phyloP scores from a whole-genome alignment of 2,888 invertebrate species.

The Troglohyphantes excavatus region DNA sequence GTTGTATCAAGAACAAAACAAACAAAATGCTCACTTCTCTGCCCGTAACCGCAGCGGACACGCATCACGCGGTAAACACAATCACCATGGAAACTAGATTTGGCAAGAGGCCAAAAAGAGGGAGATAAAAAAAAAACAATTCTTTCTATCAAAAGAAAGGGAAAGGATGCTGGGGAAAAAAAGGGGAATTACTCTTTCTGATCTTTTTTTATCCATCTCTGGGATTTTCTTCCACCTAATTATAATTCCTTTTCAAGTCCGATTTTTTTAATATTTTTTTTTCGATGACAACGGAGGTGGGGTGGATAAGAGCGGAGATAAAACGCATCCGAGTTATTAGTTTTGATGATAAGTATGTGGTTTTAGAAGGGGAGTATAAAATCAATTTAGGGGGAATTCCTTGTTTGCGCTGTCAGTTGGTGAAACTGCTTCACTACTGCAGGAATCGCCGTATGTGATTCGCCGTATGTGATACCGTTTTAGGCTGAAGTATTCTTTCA shows the following conservation, averaged over 20 bases:
- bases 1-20: slow-evolving; percentile 33
- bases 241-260: slow-evolving; percentile 44
- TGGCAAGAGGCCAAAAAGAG: slow-evolving; percentile 68
- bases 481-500: no score
- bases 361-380: not conserved
- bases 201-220: slow-evolving; percentile 4
- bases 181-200: slow-evolving; percentile 17
- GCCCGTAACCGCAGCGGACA: slow-evolving; percentile 38
- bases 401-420: no score
- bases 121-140: slow-evolving; percentile 31
- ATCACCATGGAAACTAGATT: slow-evolving; percentile 55
- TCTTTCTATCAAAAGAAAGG: slow-evolving; percentile 2
- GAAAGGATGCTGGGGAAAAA: not conserved
- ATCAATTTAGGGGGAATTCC: not conserved
- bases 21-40: slow-evolving; percentile 32
- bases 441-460: no score
- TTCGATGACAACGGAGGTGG: not conserved
- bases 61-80: slow-evolving; percentile 66
- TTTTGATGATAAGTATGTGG: not conserved
- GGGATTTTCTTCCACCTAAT: slow-evolving; percentile 38
- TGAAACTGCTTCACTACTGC: no score
- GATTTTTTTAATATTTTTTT: not conserved
- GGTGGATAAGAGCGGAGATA: not conserved
- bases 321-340: not conserved
- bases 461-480: no score